Base-by-base conservation (phyloP, 2,113 vertebrate genomes). In the Alligator sinensis region DNA sequence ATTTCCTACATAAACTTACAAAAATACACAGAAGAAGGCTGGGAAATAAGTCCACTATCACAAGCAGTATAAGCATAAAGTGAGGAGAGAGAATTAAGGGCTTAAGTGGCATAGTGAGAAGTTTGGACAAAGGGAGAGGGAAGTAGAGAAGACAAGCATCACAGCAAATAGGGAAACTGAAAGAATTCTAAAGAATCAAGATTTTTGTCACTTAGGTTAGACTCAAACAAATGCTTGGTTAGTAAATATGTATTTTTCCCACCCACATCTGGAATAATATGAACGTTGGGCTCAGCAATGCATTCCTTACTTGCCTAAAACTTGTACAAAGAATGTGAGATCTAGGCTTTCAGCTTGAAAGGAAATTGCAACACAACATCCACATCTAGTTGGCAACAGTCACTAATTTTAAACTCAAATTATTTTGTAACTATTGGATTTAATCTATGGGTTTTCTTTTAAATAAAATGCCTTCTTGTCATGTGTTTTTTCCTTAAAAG, bases 251-350 rank as follows among this genome's bases (percentile, higher is more conserved):
- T 83, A 87, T 93, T 94, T 95, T 80, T 74, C 89, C 89, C 89
- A 93, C 96, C 89, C 95, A 94, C 94, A 97, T 94, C 92, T 96
- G 96, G 95, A 96, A 95, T 74, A 95, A 91, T 92, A 95, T 6
- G 81, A 95, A 94, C 86, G 93, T 95, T 97, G 96, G 95, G 96
- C 84, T 87, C 82, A 91, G 82, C 91, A 89, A 76, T 92, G 64
- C 96, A 96, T 97, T 97, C 93, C 94, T 97, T 84, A 89, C 70
- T 96, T 79, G 78, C 60, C 63, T 79, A 93, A 94, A 75, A 89
- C 75, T 95, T 94, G 61, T 82, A 96, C 77, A 64, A 94, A 34
- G 84, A 96, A 96, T 89, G 87, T 80, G 87, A 80, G 57, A 89
- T 79, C 90, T 80, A 61, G 82, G 61, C 75, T 77, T 80, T 93